Evolutionary conservation across 2,888 invertebrate genomes (phyloP).

Genomic region (Tetranychus piercei): DNA sequence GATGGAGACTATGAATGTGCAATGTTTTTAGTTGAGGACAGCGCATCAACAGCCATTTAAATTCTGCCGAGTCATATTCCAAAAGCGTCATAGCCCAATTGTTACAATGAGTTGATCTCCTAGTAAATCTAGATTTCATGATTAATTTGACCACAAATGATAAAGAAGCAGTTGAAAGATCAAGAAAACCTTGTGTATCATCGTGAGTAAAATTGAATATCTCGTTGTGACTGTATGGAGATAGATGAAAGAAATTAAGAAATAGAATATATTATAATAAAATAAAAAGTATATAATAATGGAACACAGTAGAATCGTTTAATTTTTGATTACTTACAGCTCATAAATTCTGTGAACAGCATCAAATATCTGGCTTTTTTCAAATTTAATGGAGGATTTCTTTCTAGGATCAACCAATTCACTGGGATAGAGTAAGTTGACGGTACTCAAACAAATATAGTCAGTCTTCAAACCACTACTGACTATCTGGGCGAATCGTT

Average conservation of each 20-base stretch:
- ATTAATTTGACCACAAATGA: neutral
- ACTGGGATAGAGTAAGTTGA: neutral
- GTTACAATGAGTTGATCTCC: neutral
- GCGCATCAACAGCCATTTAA: neutral
- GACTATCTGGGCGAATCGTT: neutral
- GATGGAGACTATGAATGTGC: neutral
- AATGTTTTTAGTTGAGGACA: neutral
- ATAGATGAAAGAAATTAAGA: neutral
- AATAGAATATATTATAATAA: neutral
- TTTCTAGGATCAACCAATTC: neutral
- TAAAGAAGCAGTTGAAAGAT: neutral
- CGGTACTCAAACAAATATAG: neutral
- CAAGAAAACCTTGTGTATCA: neutral
- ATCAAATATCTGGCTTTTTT: neutral
- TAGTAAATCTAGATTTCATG: neutral
- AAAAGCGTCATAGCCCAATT: neutral
- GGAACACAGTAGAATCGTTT: neutral
- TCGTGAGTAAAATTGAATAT: neutral
- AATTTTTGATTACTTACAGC: neutral
- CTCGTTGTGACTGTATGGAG: neutral
- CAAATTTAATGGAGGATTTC: neutral
- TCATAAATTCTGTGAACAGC: neutral
- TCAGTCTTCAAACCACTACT: neutral
- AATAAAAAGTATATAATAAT: neutral
- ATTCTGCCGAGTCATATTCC: neutral